Evolutionary conservation across 2,888 invertebrate genomes (phyloP), one percentile per base, ranked within the genome.

Genomic region (Doris montereyensis): DNA sequence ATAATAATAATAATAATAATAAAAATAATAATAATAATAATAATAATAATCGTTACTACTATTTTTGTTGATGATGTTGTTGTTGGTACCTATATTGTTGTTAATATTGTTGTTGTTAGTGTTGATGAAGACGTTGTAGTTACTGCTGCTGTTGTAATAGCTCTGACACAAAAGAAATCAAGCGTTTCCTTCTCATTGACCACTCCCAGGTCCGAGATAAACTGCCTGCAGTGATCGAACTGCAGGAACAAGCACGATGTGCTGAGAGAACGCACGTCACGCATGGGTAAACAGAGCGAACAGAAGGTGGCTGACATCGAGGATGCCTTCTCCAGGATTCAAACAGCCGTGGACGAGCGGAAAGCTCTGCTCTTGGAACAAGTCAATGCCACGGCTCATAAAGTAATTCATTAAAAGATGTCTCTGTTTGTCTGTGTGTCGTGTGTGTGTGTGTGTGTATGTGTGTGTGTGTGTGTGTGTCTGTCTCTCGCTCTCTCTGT

Each of bases 311-410:
- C 70, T 4, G 76, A 80, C 0, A 72, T 80, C 24, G 80, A 80
- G 68, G 10, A 57, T 0, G 80, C 80, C 52, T 80, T 80, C 65
- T 57, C 71, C 24, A 72, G 73, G 4, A 80, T 80, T 8, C 76
- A 80, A 73, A 35, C 71, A n/a, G 80, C 77, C 4, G 41, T 80
- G 17, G 74, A 74, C 30, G 60, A 2, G 1, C 8, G 74, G 57
- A 74, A 74, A n/a, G 10, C 26, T 13, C 13, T 1, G 35, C 58
- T 74, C 10, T 24, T 74, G 13, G 74, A 74, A 2, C 35, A 26
- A 26, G 60, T 74, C 24, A 57, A 28, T 10, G 74, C 57, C 26
- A 26, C 58, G n/a, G n/a, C 58, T 8, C 30, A 57, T 5, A 57
- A 60, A 74, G 60, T 57, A 58, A 28, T 28, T 57, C 32, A 35